Percentiles rank a stretch among this genome's conserved stretches.
phyloP scores from a whole-genome alignment of 2,888 invertebrate species.

The Ornithoptera priamus region DNA sequence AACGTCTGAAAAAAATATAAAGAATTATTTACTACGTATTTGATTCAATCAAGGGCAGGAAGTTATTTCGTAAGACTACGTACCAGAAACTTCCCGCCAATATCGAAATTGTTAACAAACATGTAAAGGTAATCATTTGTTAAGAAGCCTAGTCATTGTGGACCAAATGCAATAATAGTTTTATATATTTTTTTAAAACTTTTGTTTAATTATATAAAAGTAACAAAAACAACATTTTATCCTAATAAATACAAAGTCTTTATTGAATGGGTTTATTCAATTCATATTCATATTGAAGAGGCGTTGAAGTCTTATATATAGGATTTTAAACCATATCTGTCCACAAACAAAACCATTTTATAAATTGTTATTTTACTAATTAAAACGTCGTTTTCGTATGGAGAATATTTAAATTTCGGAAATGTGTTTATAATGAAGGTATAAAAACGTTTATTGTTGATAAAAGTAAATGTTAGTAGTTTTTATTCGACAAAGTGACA shows the following conservation, averaged over 20 bases:
- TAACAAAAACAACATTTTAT: neutral
- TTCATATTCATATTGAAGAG: neutral
- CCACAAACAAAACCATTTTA: neutral
- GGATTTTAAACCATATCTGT: neutral
- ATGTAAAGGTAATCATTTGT: neutral
- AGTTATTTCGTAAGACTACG: constrained; percentile 6
- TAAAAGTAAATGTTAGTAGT: neutral
- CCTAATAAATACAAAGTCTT: neutral
- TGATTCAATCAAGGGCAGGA: constrained; percentile 5
- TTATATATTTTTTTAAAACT: neutral
- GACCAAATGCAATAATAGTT: neutral
- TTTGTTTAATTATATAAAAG: too few relatives aligned
- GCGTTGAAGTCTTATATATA: constrained; percentile 25
- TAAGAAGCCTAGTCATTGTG: neutral
- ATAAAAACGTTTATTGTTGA: neutral
- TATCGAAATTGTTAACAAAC: neutral
- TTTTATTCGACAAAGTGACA: too few relatives aligned
- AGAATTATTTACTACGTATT: constrained; percentile 9
- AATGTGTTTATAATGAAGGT: neutral
- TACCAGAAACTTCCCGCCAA: constrained; percentile 8
- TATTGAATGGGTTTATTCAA: neutral
- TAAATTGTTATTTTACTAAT: neutral
- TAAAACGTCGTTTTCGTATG: neutral
- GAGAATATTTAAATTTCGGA: neutral
- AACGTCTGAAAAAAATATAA: neutral